Percentiles rank a stretch among this genome's conserved stretches.
phyloP scores from a whole-genome alignment of 2,888 invertebrate genomes.

The Cephonodes hylas region DNA sequence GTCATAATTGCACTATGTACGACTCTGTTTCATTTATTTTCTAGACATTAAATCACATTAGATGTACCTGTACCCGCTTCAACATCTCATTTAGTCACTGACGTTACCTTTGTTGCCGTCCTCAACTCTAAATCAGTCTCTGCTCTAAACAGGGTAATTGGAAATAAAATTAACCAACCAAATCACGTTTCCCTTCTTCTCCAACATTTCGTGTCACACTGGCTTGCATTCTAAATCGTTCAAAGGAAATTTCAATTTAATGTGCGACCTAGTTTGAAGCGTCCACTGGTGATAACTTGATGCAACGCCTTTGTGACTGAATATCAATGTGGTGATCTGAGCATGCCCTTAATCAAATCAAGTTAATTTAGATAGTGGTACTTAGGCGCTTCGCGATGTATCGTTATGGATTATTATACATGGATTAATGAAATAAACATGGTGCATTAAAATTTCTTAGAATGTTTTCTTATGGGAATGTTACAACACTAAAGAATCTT shows the following conservation, averaged over 20 bases:
- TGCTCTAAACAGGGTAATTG: not conserved
- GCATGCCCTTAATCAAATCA: not conserved
- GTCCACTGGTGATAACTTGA: slow-evolving; percentile 7
- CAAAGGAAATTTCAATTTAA: slow-evolving; percentile 12
- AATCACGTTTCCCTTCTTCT: not conserved
- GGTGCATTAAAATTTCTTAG: too few species aligned
- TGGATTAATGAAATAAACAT: too few species aligned
- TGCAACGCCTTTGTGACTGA: slow-evolving; percentile 31
- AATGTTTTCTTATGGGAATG: too few species aligned
- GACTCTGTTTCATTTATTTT: too few species aligned
- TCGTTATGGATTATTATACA: too few species aligned
- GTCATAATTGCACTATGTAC: too few species aligned
- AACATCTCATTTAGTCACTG: too few species aligned
- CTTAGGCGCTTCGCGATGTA: not conserved
- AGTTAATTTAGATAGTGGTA: not conserved
- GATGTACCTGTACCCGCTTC: too few species aligned
- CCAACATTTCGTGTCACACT: not conserved
- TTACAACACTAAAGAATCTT: too few species aligned
- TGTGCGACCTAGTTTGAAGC: slow-evolving; percentile 19
- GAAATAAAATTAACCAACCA: not conserved
- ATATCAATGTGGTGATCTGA: slow-evolving; percentile 37
- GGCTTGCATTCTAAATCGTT: not conserved
- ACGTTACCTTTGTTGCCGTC: too few species aligned
- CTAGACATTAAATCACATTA: too few species aligned
- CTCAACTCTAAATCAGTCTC: too few species aligned